Base-by-base conservation (phyloP, 2,113 vertebrate genomes). In the Eudyptes chrysolophus region DNA sequence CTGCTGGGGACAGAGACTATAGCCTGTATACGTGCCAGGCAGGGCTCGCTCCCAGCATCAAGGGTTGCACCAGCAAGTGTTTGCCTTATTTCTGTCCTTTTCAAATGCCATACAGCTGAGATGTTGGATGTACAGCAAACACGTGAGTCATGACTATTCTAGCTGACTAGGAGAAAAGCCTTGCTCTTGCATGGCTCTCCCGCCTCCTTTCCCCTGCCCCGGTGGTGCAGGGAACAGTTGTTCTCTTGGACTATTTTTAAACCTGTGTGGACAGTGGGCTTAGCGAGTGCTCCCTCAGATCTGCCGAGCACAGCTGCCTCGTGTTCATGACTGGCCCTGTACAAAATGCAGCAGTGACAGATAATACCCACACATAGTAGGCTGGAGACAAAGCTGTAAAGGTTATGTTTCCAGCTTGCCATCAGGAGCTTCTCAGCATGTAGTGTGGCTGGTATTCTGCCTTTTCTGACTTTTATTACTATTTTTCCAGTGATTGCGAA, bases 401-500 rank as follows among this genome's bases (percentile, higher is more conserved):
- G 66, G 70, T 51, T 27, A 4, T 1, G 1, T 3, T 40, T 29
- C 58, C 72, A 42, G 48, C 42, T 30, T 8, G 40, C n/a, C 20
- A 0, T 0, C n/a, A 8, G 62, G 16, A 26, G 62, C 24, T 20
- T 21, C 51, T 25, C 48, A 2, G 57, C 11, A 2, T 3, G 0
- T 2, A 0, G 6, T 0, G 18, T 7, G 4, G 54, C 2, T 10
- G 7, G 0, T 0, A 0, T 7, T 27, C 19, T n/a, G 55, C 1
- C 14, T 19, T 38, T 32, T 34, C 29, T 16, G 27, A 1, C 27
- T 29, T 4, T 22, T 15, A 4, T 2, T 5, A 2, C 38, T 48
- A 0, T 8, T 75, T 16, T 9, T 40, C 36, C 34, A 11, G 25
- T 2, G 60, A 11, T 1, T 60, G 76, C 51, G 7, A 3, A 2